Evolutionary conservation across 1,140 invertebrate species (phyloP).

Genomic region (Gonatopus flavifemur): DNA sequence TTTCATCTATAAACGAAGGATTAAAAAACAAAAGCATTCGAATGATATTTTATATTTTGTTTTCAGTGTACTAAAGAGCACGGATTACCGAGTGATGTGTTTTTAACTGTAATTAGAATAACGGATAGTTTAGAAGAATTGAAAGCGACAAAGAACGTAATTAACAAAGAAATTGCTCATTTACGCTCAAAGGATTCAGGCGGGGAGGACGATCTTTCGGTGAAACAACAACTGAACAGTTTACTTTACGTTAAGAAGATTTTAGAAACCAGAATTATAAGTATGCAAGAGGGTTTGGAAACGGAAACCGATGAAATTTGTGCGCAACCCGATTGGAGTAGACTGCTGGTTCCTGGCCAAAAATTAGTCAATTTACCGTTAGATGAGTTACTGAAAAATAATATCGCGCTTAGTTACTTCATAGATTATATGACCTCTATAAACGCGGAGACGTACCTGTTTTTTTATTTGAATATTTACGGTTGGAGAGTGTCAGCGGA

Average conservation of each 20-base stretch:
- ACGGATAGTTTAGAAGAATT: constrained; percentile 80
- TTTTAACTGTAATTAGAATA: constrained; percentile 77
- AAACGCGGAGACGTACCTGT: constrained; percentile 75
- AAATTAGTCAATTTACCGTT: constrained; percentile 72
- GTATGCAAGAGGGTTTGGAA: constrained; percentile 64
- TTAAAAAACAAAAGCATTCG: too few relatives aligned
- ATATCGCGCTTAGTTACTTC: constrained; percentile 78
- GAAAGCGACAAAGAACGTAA: constrained; percentile 74
- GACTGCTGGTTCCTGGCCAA: constrained; percentile 58
- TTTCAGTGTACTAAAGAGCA: constrained; percentile 76
- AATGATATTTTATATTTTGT: constrained; percentile 22
- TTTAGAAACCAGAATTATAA: constrained; percentile 68
- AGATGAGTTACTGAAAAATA: constrained; percentile 80
- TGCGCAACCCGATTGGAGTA: constrained; percentile 56
- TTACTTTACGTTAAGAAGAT: constrained; percentile 79
- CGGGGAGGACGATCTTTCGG: constrained; percentile 77
- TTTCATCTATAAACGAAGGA: neutral
- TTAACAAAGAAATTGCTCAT: constrained; percentile 78
- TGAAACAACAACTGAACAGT: constrained; percentile 89
- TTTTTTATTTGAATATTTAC: constrained; percentile 83
- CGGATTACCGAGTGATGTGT: constrained; percentile 77
- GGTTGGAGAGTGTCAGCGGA: constrained; percentile 78
- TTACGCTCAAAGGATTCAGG: constrained; percentile 80
- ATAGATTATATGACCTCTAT: constrained; percentile 79
- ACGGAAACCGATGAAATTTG: constrained; percentile 54